phyloP scores from a whole-genome alignment of 2,113 vertebrate genomes.

The Atlantisia rogersi region DNA sequence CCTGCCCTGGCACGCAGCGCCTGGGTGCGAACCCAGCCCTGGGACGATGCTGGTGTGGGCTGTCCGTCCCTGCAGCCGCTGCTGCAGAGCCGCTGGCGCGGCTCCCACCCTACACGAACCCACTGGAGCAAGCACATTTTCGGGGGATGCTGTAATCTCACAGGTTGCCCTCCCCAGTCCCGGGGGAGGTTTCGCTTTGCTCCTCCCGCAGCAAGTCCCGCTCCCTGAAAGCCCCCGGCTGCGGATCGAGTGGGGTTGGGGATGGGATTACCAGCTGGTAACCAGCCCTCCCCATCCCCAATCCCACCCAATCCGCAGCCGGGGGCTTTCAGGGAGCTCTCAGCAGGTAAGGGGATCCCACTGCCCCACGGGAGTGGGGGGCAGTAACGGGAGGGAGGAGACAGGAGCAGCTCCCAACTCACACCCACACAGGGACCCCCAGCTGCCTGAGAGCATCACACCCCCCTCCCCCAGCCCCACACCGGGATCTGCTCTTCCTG shows the following conservation, averaged over 20 bases:
- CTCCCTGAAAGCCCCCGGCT: too few species aligned
- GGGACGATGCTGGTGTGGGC: too few species aligned
- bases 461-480: fast-evolving
- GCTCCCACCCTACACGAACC: conserved; percentile 75
- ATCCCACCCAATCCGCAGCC: conserved; percentile 47
- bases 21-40: neutral
- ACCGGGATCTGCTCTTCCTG: neutral
- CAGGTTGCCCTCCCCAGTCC: conserved; percentile 76
- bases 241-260: too few species aligned
- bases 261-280: too few species aligned
- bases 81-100: conserved; percentile 77
- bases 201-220: neutral
- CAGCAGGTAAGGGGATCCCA: conserved; percentile 77
- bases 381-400: neutral
- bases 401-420: neutral
- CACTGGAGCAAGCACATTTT: conserved; percentile 76
- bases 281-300: conserved; percentile 29
- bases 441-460: fast-evolving
- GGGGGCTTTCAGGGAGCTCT: conserved; percentile 75
- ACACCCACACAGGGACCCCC: fast-evolving
- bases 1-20: neutral
- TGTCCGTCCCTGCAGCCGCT: conserved; percentile 2
- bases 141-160: conserved; percentile 77
- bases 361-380: conserved; percentile 61
- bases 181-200: conserved; percentile 63